Conservation (phyloP, 2,888 invertebrate species). For the Cephus sareptanus region DNA sequence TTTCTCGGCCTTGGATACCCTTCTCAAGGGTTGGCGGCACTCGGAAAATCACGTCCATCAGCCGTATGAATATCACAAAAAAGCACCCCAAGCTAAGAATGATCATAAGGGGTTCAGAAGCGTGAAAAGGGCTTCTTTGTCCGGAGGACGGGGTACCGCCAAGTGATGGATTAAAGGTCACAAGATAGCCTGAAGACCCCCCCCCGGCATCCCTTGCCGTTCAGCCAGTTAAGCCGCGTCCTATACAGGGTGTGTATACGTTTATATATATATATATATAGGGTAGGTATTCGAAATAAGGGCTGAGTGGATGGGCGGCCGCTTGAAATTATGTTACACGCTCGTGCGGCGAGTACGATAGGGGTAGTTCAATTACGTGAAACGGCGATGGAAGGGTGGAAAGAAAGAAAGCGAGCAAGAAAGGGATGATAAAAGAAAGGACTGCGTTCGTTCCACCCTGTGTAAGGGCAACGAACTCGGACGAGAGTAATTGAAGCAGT, state of each 20-base stretch:
- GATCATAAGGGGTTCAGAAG: constrained; percentile 32
- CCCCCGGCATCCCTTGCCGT: no score
- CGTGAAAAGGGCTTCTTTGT: constrained; percentile 40
- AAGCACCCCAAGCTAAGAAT: constrained; percentile 29
- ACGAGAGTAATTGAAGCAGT: constrained; percentile 2
- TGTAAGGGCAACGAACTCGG: background rate
- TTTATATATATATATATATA: no score
- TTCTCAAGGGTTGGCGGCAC: background rate
- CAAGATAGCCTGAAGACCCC: background rate
- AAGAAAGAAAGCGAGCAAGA: no score
- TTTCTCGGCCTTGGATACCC: background rate
- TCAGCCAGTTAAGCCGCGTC: no score
- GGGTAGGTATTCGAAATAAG: background rate
- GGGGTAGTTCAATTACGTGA: constrained; percentile 6
- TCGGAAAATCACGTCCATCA: constrained; percentile 8
- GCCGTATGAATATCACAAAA: constrained; percentile 26
- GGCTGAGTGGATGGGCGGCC: background rate
- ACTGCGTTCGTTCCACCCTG: background rate
- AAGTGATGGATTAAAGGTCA: constrained; percentile 28
- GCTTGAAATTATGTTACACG: constrained; percentile 1
- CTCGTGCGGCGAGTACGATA: background rate
- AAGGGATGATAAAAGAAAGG: no score
- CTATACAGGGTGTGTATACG: no score
- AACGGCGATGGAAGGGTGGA: background rate
- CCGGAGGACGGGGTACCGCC: constrained; percentile 18